A percentile compares a stretch with the other conserved stretches of the same genome.
Conservation (phyloP, 2,113 vertebrate species). For the Parus major region DNA sequence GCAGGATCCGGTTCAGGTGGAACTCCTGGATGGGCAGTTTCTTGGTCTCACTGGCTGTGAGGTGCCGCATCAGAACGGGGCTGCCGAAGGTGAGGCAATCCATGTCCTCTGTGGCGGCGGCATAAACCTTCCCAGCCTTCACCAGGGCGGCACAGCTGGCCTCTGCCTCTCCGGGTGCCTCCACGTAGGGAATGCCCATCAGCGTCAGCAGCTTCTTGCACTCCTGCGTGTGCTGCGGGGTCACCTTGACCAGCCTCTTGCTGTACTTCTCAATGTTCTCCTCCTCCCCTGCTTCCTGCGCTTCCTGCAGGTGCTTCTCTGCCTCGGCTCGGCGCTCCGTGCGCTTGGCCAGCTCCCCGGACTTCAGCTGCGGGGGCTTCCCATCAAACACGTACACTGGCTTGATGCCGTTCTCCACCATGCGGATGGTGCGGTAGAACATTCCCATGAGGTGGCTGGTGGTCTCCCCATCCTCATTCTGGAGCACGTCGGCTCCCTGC, state of each 20-base stretch:
- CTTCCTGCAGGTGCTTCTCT: constrained; percentile 88
- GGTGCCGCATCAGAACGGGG: constrained; percentile 87
- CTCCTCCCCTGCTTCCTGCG: constrained; percentile 87
- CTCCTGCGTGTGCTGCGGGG: constrained; percentile 90
- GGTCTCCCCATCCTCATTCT: constrained; percentile 93
- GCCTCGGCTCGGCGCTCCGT: constrained; percentile 90
- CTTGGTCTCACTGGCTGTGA: constrained; percentile 96
- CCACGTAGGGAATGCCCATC: constrained; percentile 94
- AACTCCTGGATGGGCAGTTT: constrained; percentile 98
- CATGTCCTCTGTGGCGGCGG: constrained; percentile 95
- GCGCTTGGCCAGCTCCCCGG: constrained; percentile 90
- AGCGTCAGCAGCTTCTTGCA: constrained; percentile 89
- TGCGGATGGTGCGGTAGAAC: constrained; percentile 97
- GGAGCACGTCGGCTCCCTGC: constrained; percentile 91
- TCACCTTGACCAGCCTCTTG: constrained; percentile 95
- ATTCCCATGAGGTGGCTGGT: constrained; percentile 98
- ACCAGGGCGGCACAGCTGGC: constrained; percentile 85
- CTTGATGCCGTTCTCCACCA: constrained; percentile 95
- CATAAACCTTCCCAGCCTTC: constrained; percentile 91
- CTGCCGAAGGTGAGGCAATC: constrained; percentile 96
- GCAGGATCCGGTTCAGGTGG: constrained; percentile 85
- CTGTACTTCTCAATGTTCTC: constrained; percentile 90
- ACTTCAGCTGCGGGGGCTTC: constrained; percentile 92
- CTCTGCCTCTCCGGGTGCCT: constrained; percentile 93
- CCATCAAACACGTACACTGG: constrained; percentile 95